phyloP scores from a whole-genome alignment of 2,113 vertebrate genomes.

The Trogon melanurus region DNA sequence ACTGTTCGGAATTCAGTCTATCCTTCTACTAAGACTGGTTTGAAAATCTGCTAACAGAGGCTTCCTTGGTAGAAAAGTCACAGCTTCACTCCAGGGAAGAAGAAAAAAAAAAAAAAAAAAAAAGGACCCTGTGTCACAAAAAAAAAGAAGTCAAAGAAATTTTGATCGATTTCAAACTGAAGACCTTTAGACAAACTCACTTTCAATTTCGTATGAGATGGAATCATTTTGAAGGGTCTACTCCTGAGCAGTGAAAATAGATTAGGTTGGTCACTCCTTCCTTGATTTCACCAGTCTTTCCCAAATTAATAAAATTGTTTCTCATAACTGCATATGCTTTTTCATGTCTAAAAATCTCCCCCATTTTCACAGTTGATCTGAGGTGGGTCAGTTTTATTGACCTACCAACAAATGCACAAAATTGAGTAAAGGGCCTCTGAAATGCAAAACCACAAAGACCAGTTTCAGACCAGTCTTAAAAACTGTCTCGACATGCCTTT shows the following conservation, averaged over 20 bases:
- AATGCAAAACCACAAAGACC: not conserved
- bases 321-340: not conserved
- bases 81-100: too few relatives aligned
- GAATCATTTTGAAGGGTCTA: not conserved
- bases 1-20: not conserved
- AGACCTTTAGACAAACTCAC: not conserved
- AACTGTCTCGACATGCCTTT: not conserved
- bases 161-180: not conserved
- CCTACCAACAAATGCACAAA: not conserved
- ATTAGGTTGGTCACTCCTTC: not conserved
- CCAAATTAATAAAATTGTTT: not conserved
- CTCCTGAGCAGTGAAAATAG: not conserved
- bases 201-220: not conserved
- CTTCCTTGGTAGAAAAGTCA: not conserved
- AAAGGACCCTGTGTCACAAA: not conserved
- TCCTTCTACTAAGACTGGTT: fast-evolving
- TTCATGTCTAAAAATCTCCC: not conserved
- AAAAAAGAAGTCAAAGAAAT: not conserved
- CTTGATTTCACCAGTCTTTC: not conserved
- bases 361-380: not conserved
- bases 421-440: not conserved
- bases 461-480: not conserved
- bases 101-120: too few relatives aligned
- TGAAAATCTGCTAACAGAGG: not conserved
- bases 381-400: not conserved